These are phyloP conservation scores for Podarcis raffonei DNA, from an alignment of 2,113 vertebrate species.

Conservation along the genomic window DNA sequence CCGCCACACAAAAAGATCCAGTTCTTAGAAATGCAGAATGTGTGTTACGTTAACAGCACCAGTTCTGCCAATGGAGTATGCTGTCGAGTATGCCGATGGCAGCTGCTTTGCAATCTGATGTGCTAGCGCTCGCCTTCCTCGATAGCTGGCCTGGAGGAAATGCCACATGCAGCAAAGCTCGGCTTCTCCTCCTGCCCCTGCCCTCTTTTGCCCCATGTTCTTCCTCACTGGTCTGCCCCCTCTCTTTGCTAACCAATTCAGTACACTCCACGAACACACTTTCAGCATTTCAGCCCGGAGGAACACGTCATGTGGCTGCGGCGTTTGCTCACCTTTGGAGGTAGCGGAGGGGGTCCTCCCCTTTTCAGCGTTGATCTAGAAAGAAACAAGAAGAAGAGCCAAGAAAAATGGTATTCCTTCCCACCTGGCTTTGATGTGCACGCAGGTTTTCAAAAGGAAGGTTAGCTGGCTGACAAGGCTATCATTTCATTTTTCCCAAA, in stretches of 20 bases:
- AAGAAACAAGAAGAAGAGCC: constrained; percentile 10
- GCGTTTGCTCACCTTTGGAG: constrained; percentile 87
- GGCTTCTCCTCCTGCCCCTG: not conserved
- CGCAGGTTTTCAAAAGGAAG: constrained; percentile 1
- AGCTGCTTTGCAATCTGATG: not conserved
- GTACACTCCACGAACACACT: not conserved
- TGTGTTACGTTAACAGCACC: too few species aligned
- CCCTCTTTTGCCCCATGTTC: not conserved
- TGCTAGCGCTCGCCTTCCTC: too few species aligned
- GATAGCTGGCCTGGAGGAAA: not conserved
- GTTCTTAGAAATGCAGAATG: too few species aligned
- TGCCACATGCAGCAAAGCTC: not conserved
- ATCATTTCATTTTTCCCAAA: not conserved
- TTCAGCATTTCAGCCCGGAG: not conserved
- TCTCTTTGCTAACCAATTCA: not conserved
- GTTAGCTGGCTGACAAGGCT: constrained; percentile 41
- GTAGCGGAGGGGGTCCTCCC: constrained; percentile 88
- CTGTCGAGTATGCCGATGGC: too few species aligned
- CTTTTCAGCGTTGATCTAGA: constrained; percentile 90
- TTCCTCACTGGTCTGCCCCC: not conserved
- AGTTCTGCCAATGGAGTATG: too few species aligned
- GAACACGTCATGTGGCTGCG: too few species aligned
- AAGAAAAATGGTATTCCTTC: not conserved
- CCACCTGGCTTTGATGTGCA: not conserved
- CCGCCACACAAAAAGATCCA: too few species aligned